Evolutionary conservation across 2,797 vertebrate genomes (phyloP).

Genomic region (Nasua narica): DNA sequence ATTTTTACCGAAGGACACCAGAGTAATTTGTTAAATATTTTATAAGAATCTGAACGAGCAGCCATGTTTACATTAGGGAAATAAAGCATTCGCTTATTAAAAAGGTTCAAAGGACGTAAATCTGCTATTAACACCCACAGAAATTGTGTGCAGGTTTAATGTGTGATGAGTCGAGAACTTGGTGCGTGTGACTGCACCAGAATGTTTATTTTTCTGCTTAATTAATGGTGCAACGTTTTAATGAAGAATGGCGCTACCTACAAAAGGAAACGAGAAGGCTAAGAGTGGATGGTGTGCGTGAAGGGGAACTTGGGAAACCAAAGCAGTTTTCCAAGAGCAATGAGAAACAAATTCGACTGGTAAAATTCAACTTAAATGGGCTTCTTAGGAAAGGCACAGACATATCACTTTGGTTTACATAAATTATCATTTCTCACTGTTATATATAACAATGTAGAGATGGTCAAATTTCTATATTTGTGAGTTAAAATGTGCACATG

Average conservation of each 20-base stretch:
- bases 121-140: not conserved
- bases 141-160: not conserved
- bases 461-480: not conserved
- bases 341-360: not conserved
- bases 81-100: conserved; percentile 24
- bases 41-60: conserved; percentile 40
- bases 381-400: not conserved
- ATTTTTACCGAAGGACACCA: conserved; percentile 50
- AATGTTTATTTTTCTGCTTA: not conserved
- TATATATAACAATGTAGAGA: not conserved
- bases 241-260: not conserved
- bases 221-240: not conserved
- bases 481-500: not conserved
- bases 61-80: conserved; percentile 20
- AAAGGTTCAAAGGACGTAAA: not conserved
- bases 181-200: not conserved
- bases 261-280: not conserved
- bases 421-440: not conserved
- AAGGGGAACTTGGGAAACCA: not conserved
- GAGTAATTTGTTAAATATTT: conserved; percentile 54
- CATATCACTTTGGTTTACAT: not conserved
- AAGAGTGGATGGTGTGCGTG: not conserved
- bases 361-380: not conserved
- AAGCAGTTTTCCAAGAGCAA: not conserved
- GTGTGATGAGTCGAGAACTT: not conserved